Conservation (phyloP, 2,113 vertebrate species). For the Clarias batrachus region DNA sequence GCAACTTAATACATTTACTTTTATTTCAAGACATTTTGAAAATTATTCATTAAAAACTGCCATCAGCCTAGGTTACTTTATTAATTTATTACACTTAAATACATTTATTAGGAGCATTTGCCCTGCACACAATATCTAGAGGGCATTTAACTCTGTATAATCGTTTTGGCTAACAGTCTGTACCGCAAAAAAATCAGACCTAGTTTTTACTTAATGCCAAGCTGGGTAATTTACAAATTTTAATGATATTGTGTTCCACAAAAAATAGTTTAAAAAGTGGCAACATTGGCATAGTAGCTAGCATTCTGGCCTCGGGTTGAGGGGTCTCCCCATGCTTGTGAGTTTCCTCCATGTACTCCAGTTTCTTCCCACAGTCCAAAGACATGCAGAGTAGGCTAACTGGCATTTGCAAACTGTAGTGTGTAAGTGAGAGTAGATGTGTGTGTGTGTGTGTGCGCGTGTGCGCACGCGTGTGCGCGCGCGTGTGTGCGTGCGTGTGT, state of each 20-base stretch:
- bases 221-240: background rate
- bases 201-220: background rate
- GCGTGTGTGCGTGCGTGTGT: no score
- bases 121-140: background rate
- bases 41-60: background rate
- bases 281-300: no score
- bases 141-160: background rate
- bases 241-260: background rate
- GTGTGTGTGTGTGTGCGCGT: no score
- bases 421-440: no score
- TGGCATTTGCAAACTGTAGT: no score
- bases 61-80: background rate
- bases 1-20: background rate
- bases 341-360: no score
- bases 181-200: background rate
- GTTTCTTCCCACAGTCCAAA: no score
- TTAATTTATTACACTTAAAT: background rate
- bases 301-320: no score
- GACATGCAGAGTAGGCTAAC: no score
- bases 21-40: background rate
- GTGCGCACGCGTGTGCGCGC: no score
- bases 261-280: background rate
- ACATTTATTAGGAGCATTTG: background rate
- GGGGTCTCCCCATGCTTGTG: no score
- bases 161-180: background rate